These are phyloP conservation scores for Podarcis cretensis DNA, from an alignment of 2,113 vertebrate genomes.

Conservation along the genomic window DNA sequence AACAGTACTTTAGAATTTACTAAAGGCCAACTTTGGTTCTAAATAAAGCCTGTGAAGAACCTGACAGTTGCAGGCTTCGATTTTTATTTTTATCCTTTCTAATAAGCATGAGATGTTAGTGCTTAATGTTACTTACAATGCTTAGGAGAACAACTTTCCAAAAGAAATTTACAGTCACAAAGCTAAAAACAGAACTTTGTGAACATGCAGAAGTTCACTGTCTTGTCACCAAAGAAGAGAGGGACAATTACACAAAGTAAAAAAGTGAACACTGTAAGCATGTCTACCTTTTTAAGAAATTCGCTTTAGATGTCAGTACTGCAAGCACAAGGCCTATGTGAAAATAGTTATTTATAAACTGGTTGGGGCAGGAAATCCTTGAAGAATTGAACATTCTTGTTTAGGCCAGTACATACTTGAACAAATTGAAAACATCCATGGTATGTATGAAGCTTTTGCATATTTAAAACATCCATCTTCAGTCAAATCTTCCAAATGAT, in stretches of 20 bases:
- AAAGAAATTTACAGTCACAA: neutral
- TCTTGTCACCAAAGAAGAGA: neutral
- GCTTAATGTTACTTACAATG: neutral
- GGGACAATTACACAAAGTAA: neutral
- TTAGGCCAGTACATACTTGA: neutral
- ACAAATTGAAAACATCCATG: neutral
- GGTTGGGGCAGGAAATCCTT: neutral
- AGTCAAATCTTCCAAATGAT: neutral
- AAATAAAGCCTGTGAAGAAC: neutral
- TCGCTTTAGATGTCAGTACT: neutral
- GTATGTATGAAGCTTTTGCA: neutral
- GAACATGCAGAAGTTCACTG: neutral
- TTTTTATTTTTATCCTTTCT: neutral
- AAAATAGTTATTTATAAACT: neutral
- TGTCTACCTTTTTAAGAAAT: neutral
- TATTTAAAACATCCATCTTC: neutral
- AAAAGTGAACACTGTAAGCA: neutral
- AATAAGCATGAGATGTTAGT: neutral
- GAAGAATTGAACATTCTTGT: neutral
- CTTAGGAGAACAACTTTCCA: neutral
- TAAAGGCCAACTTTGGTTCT: neutral
- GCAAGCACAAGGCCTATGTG: neutral
- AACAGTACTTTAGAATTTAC: neutral
- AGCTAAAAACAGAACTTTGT: neutral
- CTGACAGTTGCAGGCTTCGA: neutral